These are phyloP conservation scores for Philaethria dido DNA, from an alignment of 2,888 invertebrate genomes.

Conservation along the genomic window DNA sequence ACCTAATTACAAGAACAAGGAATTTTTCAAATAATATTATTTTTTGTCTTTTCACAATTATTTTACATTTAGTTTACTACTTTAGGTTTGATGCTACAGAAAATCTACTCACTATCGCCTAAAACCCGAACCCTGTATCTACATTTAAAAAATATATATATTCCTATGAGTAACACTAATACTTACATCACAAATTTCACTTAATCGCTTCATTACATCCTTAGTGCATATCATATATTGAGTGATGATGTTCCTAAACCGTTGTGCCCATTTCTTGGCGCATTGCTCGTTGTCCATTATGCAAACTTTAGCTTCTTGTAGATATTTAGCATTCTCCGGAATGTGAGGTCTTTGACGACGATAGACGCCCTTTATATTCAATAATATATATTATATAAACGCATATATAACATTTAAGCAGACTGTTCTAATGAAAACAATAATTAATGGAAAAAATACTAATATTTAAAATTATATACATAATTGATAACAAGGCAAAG, in stretches of 20 bases:
- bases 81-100: too few species aligned
- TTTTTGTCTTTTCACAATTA: too few species aligned
- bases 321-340: constrained; percentile 66
- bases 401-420: too few species aligned
- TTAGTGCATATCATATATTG: constrained; percentile 79
- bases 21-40: too few species aligned
- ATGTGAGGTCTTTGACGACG: constrained; percentile 59
- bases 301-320: constrained; percentile 77
- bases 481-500: too few species aligned
- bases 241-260: constrained; percentile 69
- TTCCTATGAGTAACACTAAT: not conserved
- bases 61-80: too few species aligned
- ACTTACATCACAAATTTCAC: constrained; percentile 73
- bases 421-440: too few species aligned
- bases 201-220: constrained; percentile 73
- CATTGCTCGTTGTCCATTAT: constrained; percentile 78
- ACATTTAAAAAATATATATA: not conserved
- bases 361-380: constrained; percentile 65
- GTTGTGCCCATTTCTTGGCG: constrained; percentile 75
- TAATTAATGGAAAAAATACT: too few species aligned
- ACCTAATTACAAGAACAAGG: too few species aligned
- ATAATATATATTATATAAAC: not conserved
- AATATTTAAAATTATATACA: too few species aligned
- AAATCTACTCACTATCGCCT: too few species aligned
- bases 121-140: too few species aligned